Evolutionary conservation across 2,113 vertebrate species (phyloP), one percentile per base, ranked within the genome.

Genomic region (Lepus americanus): DNA sequence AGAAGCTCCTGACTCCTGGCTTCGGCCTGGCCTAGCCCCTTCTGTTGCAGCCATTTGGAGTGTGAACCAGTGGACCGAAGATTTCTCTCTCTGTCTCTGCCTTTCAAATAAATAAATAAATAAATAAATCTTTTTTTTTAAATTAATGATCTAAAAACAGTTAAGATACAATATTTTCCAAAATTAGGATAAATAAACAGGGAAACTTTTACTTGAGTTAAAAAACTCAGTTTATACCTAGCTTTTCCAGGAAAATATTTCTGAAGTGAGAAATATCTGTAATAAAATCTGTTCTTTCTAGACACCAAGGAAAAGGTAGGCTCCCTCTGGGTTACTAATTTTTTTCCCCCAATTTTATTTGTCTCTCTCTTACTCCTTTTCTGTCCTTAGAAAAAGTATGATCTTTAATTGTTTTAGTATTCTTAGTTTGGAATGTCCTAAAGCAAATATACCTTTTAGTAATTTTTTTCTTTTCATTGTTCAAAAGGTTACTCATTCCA

Each of bases 241-340:
- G 5, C 49, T 64, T 83, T 74, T 78, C 49, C 9, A 82, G 74
- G 63, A 95, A 53, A 83, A 59, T 6, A 51, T 64, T 90, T 89
- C 17, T 59, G 25, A 92, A 69, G 7, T 88, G 33, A 91, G 7
- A 73, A 67, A 25, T 87, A 27, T 74, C 31, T 82, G 13, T 88
- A 78, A 44, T 76, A 87, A 85, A 79, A 93, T 94, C 67, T 63
- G 9, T 92, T 59, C 12, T 91, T 96, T 63, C 39, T 97, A 66
- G 16, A 77, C 25, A 20, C 87, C 82, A 9, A 76, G 33, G 51
- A 76, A 7, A 66, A 78, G 67, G 9, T 79, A 78, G 87, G 3
- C 85, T 80, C 22, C 89, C 59, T 80, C 31, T 81, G 29, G 20
- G 19, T 88, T 92, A n/a, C 53, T 44, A 44, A 6, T 83, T 87